Conservation (phyloP, 1,140 invertebrate genomes). For the Heliconius hermathena region DNA sequence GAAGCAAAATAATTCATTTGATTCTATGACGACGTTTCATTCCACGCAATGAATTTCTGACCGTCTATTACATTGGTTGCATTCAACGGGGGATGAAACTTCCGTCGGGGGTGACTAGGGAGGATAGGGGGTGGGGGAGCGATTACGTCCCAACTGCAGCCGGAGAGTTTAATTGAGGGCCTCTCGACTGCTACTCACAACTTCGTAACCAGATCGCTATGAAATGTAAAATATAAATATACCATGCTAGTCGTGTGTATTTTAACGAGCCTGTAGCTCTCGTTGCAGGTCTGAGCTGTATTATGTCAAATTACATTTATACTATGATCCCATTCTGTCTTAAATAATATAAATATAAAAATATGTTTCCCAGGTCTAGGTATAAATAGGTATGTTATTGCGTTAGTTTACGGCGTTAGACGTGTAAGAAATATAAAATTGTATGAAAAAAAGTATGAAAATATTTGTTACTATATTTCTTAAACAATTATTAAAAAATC, state of each 20-base stretch:
- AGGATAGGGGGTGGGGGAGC: conserved; percentile 11
- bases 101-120: conserved; percentile 7
- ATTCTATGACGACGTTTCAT: neutral
- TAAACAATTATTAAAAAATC: too few relatives aligned
- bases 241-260: neutral
- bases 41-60: conserved; percentile 1
- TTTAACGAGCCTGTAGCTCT: neutral
- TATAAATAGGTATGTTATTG: too few relatives aligned
- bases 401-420: too few relatives aligned
- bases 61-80: conserved; percentile 29
- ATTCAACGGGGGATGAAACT: conserved; percentile 7
- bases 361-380: too few relatives aligned
- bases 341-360: too few relatives aligned
- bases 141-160: conserved; percentile 30
- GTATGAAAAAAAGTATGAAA: too few relatives aligned
- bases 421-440: too few relatives aligned
- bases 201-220: conserved; percentile 18
- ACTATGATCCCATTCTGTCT: too few relatives aligned
- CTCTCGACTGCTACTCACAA: conserved; percentile 28
- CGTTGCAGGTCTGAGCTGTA: neutral
- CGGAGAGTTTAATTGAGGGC: conserved; percentile 42
- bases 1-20: neutral
- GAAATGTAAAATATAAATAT: conserved; percentile 23
- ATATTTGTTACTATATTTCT: too few relatives aligned
- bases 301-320: neutral